Evolutionary conservation across 1,140 invertebrate species (phyloP), one percentile per base, ranked within the genome.

Genomic region (Pseudomyrmex dendroicus): DNA sequence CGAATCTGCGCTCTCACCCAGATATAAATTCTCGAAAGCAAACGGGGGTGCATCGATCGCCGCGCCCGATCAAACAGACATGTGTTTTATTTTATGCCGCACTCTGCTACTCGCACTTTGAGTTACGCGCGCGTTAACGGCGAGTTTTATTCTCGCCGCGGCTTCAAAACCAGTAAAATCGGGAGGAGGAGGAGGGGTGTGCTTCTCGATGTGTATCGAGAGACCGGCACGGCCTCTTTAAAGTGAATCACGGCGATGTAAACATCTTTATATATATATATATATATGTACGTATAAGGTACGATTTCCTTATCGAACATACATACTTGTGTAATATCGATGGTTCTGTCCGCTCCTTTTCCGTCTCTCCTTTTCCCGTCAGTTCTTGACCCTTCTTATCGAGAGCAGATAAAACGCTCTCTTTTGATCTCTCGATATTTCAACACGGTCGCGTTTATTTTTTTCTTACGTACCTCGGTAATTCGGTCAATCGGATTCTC

Each of bases 171-270:
- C 35, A 35, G 35, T 35, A 35, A 35, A 35, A 83, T 50, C 86
- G 74, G 82, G 54, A 61, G 66, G 70, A 46, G 76, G 17, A 22
- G 67, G n/a, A n/a, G n/a, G n/a, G 46, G 20, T 2, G n/a, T 72
- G 48, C 15, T n/a, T 52, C 66, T 52, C 35, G 84, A 35, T 61
- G 48, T 20, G 68, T 59, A 64, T 86, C 77, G 84, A 56, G 57
- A 17, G n/a, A 35, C 35, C 35, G 22, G 46, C 56, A 48, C 46
- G 44, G 54, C 22, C 66, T 57, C 62, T 86, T 87, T 59, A 73
- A 73, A 86, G 80, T 68, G 80, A 86, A 86, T 87, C 86, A 86
- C 80, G 61, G 4, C 61, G 56, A 66, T 84, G 74, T 87, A 86
- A 73, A 77, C 67, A 56, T 70, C 73, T 87, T 87, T 84, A 87